Evolutionary conservation across 2,888 invertebrate genomes (phyloP).

Genomic region (Psylliodes chrysocephalus): DNA sequence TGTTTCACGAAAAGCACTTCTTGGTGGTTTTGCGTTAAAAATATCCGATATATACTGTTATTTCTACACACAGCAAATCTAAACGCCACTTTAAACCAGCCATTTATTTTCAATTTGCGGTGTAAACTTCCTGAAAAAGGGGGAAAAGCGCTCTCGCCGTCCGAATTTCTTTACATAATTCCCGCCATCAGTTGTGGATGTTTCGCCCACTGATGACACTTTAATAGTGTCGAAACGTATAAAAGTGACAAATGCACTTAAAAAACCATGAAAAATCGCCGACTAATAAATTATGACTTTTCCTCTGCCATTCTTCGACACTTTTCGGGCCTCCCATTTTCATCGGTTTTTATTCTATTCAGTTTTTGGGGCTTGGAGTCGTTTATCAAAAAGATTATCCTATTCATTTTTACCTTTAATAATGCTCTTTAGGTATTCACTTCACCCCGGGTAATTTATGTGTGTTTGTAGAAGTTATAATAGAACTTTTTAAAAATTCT

Average conservation of each 20-base stretch:
- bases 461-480: not conserved
- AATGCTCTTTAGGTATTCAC: not conserved
- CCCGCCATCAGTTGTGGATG: slow-evolving; percentile 15
- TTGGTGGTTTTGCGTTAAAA: not conserved
- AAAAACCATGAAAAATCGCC: slow-evolving; percentile 25
- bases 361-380: not conserved
- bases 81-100: not conserved
- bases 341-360: not conserved
- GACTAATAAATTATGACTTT: slow-evolving; percentile 23
- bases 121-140: slow-evolving; percentile 7
- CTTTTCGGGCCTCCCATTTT: not conserved
- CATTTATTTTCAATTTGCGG: slow-evolving; percentile 13
- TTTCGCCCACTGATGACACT: slow-evolving; percentile 31
- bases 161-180: slow-evolving; percentile 23
- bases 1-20: not conserved
- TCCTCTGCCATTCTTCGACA: not conserved
- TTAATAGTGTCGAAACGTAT: slow-evolving; percentile 31
- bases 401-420: slow-evolving; percentile 14
- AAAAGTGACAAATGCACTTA: slow-evolving; percentile 35
- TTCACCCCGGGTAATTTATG: not conserved
- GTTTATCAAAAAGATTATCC: slow-evolving; percentile 12
- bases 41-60: not conserved
- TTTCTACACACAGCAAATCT: not conserved
- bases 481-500: not conserved
- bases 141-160: not conserved